Evolutionary conservation across 2,113 vertebrate species (phyloP).

Genomic region (Platanista minor): DNA sequence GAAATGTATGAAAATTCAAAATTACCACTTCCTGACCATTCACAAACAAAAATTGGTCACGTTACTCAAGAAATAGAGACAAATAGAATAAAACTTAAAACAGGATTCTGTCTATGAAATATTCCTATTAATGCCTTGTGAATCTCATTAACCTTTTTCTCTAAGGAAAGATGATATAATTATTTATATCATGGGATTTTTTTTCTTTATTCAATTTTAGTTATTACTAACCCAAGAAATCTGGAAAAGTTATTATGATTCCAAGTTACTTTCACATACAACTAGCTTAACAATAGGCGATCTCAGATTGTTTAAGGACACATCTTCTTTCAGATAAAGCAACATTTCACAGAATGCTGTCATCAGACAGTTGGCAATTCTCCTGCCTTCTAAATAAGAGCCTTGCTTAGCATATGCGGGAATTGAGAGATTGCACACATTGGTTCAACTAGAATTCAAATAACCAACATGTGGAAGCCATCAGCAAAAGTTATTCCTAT

Average conservation of each 20-base stretch:
- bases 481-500: slow-evolving; percentile 17
- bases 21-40: neutral
- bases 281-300: neutral
- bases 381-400: neutral
- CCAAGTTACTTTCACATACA: neutral
- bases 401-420: neutral
- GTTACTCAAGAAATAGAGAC: neutral
- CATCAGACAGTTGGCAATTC: neutral
- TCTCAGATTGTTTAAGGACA: neutral
- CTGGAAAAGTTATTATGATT: neutral
- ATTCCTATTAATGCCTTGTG: neutral
- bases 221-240: neutral
- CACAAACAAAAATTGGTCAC: neutral
- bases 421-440: neutral
- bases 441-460: slow-evolving; percentile 39
- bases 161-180: neutral
- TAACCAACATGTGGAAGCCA: slow-evolving; percentile 38
- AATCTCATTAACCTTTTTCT: neutral
- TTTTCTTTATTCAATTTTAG: neutral
- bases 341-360: neutral
- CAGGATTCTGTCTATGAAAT: neutral
- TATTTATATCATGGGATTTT: neutral
- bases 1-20: neutral
- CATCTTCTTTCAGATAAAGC: slow-evolving; percentile 12
- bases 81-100: neutral